phyloP scores from a whole-genome alignment of 2,888 invertebrate genomes.

The Leucania comma region DNA sequence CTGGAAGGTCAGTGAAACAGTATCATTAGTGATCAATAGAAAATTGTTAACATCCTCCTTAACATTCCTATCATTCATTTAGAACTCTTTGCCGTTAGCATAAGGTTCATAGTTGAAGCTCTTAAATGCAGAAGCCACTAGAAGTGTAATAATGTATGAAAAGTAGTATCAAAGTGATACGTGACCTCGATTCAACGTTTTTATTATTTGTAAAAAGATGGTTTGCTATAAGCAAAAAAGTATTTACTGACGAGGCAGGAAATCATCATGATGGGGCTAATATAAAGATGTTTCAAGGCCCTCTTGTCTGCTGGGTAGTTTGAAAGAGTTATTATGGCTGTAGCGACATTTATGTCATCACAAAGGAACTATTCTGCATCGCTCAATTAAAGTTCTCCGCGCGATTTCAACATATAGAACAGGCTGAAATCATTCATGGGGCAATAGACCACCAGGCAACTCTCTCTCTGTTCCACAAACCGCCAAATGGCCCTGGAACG shows the following conservation, averaged over 20 bases:
- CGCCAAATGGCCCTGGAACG: too few species aligned
- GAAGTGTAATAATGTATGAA: conserved; percentile 13
- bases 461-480: too few species aligned
- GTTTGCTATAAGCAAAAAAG: background rate
- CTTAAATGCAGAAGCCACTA: background rate
- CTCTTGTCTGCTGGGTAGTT: too few species aligned
- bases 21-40: conserved; percentile 41
- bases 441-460: too few species aligned
- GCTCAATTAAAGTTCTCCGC: too few species aligned
- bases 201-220: conserved; percentile 11
- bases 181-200: conserved; percentile 33
- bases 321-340: too few species aligned
- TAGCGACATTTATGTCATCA: too few species aligned
- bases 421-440: too few species aligned
- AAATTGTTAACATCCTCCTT: conserved; percentile 53
- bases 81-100: background rate
- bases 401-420: too few species aligned
- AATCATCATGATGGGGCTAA: background rate
- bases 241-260: background rate
- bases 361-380: too few species aligned
- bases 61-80: conserved; percentile 8
- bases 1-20: conserved; percentile 48
- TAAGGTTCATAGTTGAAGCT: conserved; percentile 11
- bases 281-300: too few species aligned
- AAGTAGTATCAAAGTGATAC: conserved; percentile 3